phyloP scores from a whole-genome alignment of 30 jellyfish, hydroid and myxozoan genomes.

The Turritopsis rubra region DNA sequence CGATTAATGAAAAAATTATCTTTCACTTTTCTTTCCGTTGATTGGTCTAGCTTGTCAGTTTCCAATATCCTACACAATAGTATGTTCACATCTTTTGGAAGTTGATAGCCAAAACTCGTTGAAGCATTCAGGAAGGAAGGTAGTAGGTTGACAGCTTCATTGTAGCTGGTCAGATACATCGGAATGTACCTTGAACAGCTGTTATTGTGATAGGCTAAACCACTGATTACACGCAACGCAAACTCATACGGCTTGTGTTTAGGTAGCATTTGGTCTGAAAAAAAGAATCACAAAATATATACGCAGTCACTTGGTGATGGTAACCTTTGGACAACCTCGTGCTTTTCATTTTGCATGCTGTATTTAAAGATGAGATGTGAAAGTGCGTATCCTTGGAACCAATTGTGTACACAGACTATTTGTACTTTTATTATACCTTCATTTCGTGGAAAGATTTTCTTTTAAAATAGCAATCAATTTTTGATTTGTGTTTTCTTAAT shows the following conservation, averaged over 20 bases:
- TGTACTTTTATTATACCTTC: too few species aligned
- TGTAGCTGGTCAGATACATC: slow-evolving; percentile 15
- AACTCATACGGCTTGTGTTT: slow-evolving; percentile 36
- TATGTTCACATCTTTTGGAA: slow-evolving; percentile 18
- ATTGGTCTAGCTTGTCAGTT: neutral
- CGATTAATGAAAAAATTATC: slow-evolving; percentile 4
- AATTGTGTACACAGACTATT: too few species aligned
- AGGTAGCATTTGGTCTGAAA: neutral
- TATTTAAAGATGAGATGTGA: too few species aligned
- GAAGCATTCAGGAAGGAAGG: slow-evolving; percentile 22
- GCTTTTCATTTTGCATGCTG: too few species aligned
- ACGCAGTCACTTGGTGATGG: too few species aligned
- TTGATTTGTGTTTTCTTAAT: too few species aligned
- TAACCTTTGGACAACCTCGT: too few species aligned
- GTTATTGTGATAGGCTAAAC: slow-evolving; percentile 28
- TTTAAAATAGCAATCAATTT: too few species aligned
- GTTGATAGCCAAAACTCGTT: slow-evolving; percentile 14
- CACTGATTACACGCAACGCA: slow-evolving; percentile 29
- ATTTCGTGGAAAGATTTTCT: too few species aligned
- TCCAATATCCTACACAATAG: slow-evolving; percentile 1
- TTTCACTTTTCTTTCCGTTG: neutral
- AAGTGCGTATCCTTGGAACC: too few species aligned
- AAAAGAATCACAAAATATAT: too few species aligned
- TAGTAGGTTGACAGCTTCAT: slow-evolving; percentile 14
- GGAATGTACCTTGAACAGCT: slow-evolving; percentile 32